These are phyloP conservation scores for Chiroxiphia lanceolata DNA, from an alignment of 2,797 vertebrate species.

Conservation along the genomic window DNA sequence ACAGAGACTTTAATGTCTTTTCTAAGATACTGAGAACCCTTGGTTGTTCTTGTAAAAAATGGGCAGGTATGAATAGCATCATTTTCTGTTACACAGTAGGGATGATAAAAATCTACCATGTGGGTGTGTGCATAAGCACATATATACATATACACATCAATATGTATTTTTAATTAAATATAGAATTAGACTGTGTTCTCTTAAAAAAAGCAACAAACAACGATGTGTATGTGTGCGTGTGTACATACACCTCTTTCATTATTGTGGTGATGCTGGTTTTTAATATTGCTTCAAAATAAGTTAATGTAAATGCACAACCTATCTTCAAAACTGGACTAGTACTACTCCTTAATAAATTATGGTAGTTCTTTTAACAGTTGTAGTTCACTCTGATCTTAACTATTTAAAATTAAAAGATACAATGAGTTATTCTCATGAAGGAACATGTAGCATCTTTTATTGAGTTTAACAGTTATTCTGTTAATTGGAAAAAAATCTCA, in stretches of 20 bases:
- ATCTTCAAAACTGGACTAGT: not conserved
- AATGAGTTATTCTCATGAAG: not conserved
- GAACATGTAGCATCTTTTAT: not conserved
- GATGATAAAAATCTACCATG: not conserved
- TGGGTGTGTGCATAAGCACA: not conserved
- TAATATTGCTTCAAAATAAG: not conserved
- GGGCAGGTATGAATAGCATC: not conserved
- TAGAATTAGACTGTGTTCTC: not conserved
- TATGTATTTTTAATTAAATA: not conserved
- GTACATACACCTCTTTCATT: not conserved
- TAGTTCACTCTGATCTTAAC: not conserved
- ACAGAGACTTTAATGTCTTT: not conserved
- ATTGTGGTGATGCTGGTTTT: not conserved
- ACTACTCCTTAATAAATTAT: not conserved
- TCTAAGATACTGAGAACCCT: not conserved
- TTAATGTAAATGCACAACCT: not conserved
- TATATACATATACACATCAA: not conserved
- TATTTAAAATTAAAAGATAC: not conserved
- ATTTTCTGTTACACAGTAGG: not conserved
- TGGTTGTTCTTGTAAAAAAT: not conserved
- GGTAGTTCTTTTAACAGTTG: not conserved
- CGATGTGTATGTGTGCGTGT: not conserved
- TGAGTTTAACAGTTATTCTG: not conserved
- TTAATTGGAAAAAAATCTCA: not conserved
- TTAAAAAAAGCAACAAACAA: not conserved